Conservation (phyloP, 1,140 invertebrate species). For the Penaeus chinensis region DNA sequence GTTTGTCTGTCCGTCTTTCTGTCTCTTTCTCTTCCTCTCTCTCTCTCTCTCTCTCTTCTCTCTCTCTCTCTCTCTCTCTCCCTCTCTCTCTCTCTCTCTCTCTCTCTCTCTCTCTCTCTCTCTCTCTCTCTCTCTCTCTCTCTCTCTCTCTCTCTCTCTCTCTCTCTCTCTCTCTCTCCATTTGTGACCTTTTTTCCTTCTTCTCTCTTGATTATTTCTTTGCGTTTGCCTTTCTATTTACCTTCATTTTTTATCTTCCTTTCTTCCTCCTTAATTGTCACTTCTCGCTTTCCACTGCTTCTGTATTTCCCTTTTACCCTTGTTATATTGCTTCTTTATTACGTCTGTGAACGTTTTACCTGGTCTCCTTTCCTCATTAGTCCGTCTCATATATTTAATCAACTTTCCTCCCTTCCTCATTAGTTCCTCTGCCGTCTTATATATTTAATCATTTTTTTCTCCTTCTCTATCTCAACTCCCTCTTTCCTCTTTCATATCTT, state of each 20-base stretch:
- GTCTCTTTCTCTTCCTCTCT: background rate
- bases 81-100: background rate
- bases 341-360: too few species aligned
- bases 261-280: background rate
- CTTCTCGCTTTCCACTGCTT: background rate
- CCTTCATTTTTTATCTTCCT: background rate
- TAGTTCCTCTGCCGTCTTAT: too few species aligned
- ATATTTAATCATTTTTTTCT: background rate
- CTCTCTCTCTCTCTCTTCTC: constrained; percentile 2
- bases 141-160: background rate
- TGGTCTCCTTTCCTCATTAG: too few species aligned
- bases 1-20: too few species aligned
- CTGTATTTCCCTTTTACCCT: too few species aligned
- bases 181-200: background rate
- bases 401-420: too few species aligned
- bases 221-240: background rate
- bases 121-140: background rate
- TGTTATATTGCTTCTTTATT: too few species aligned
- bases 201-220: background rate
- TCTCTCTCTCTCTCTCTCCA: background rate
- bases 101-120: background rate
- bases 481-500: background rate
- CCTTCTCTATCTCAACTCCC: background rate
- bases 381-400: too few species aligned
- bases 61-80: background rate